phyloP scores from a whole-genome alignment of 2,797 vertebrate species.

The Micrastur ruficollis region DNA sequence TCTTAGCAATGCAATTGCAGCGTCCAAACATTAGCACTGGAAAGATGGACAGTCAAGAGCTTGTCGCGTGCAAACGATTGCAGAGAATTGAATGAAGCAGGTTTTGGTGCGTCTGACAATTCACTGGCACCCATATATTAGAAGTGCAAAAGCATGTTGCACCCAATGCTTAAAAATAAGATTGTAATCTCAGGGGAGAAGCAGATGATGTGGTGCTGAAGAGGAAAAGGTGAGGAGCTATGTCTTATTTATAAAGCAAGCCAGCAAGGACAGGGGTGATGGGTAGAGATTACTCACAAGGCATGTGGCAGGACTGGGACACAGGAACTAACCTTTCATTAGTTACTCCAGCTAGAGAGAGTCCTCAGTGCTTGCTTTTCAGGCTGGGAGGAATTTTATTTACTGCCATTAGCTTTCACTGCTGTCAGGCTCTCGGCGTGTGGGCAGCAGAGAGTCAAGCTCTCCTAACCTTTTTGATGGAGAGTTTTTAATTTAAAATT shows the following conservation, averaged over 20 bases:
- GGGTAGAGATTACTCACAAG: background rate
- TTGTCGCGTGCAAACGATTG: fast-evolving
- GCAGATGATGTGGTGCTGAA: background rate
- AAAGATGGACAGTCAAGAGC: background rate
- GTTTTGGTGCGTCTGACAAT: background rate
- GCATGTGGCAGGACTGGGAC: background rate
- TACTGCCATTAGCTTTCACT: background rate
- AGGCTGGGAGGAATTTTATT: background rate
- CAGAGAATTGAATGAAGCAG: background rate
- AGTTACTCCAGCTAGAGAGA: background rate
- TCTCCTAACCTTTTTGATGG: slow-evolving; percentile 61
- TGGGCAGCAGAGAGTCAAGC: slow-evolving; percentile 17
- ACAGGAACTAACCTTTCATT: fast-evolving
- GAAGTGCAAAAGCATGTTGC: background rate
- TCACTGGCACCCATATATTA: background rate
- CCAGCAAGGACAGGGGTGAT: background rate
- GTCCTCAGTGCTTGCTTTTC: background rate
- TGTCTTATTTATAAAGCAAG: background rate
- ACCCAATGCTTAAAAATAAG: background rate
- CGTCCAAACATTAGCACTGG: background rate
- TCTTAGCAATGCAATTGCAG: background rate
- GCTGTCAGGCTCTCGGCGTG: background rate
- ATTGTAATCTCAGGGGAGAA: background rate
- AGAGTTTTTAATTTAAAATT: slow-evolving; percentile 61
- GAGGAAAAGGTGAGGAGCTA: background rate